Conservation (phyloP, 2,888 invertebrate genomes). For the Lepeophtheirus nordmannii region DNA sequence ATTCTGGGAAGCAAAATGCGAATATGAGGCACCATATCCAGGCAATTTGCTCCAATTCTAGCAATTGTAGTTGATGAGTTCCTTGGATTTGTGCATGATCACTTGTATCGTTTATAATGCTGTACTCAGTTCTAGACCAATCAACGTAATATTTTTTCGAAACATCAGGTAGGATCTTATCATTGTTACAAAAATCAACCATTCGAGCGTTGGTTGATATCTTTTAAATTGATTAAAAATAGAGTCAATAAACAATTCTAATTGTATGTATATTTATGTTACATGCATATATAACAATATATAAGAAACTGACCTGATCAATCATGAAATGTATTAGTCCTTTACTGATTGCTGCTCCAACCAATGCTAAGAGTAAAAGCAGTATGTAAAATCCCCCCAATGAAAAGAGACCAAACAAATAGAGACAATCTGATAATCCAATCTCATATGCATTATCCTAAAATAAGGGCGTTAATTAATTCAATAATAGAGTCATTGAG, state of each 20-base stretch:
- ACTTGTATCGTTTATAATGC: background rate
- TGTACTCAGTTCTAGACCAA: background rate
- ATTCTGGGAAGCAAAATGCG: slow-evolving; percentile 31
- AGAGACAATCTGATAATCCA: no score
- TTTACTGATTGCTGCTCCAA: background rate
- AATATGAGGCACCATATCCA: slow-evolving; percentile 33
- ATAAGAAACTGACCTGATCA: background rate
- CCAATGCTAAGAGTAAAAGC: background rate
- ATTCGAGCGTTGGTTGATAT: background rate
- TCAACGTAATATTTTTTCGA: background rate
- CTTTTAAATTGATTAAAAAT: background rate
- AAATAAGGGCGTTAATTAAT: no score
- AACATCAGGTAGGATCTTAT: background rate
- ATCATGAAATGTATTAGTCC: background rate
- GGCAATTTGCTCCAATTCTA: slow-evolving; percentile 30
- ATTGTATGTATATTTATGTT: no score
- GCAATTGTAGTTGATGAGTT: background rate
- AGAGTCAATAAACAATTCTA: background rate
- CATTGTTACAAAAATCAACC: background rate
- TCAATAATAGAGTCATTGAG: no score
- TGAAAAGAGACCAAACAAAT: no score
- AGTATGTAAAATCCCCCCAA: background rate
- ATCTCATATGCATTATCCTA: no score
- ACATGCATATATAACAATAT: no score
- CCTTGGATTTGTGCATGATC: background rate